Conservation (phyloP, 1,140 invertebrate species). For the Amyelois transitella region DNA sequence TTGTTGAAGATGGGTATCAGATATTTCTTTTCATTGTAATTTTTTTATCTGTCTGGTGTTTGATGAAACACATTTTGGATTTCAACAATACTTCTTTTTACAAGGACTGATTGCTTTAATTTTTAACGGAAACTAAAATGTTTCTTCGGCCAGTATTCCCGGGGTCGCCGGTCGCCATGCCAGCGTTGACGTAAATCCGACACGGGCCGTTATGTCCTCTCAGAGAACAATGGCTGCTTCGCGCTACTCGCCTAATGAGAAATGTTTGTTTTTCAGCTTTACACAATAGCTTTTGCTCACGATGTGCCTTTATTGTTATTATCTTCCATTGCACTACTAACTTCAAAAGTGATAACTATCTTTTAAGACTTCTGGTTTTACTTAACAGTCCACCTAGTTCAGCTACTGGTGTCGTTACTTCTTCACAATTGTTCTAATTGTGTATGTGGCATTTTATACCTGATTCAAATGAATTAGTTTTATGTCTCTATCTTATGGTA, state of each 20-base stretch:
- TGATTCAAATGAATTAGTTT: too few relatives aligned
- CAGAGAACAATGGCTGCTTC: conserved; percentile 61
- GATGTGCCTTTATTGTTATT: conserved; percentile 53
- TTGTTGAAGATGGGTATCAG: not conserved
- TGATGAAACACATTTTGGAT: too few relatives aligned
- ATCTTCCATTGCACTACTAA: conserved; percentile 35
- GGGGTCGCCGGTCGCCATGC: conserved; percentile 52
- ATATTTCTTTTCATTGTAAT: not conserved
- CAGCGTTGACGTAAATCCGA: conserved; percentile 62
- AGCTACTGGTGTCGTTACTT: not conserved
- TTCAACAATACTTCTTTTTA: too few relatives aligned
- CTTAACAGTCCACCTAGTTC: not conserved
- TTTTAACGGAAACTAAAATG: conserved; percentile 1
- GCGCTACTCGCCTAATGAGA: conserved; percentile 65
- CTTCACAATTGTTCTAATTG: too few relatives aligned
- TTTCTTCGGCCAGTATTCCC: conserved; percentile 17
- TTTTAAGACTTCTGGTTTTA: not conserved
- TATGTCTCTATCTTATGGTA: too few relatives aligned
- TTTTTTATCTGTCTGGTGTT: too few relatives aligned
- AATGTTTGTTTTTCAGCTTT: conserved; percentile 70
- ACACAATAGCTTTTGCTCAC: conserved; percentile 61
- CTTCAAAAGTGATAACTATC: conserved; percentile 45
- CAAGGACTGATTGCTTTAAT: too few relatives aligned
- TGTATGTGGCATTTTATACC: too few relatives aligned
- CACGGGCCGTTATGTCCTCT: conserved; percentile 68